phyloP scores from a whole-genome alignment of 1,140 invertebrate species.

The Arctopsyche grandis region DNA sequence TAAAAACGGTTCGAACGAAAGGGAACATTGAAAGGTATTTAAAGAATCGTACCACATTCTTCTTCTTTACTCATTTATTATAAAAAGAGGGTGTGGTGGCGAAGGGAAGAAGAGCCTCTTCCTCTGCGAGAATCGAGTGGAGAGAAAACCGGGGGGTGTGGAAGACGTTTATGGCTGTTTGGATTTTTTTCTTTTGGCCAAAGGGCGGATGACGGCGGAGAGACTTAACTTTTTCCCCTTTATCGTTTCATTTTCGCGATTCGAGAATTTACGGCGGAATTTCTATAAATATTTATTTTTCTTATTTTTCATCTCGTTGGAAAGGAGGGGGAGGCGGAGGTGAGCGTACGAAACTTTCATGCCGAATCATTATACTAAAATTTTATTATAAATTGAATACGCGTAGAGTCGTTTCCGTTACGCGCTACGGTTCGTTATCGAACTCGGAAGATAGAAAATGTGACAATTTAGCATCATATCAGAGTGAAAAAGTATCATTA shows the following conservation, averaged over 20 bases:
- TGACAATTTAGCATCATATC: no score
- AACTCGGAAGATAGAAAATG: no score
- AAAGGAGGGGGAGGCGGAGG: background rate
- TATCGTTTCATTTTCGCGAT: conserved; percentile 55
- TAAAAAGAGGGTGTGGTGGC: conserved; percentile 38
- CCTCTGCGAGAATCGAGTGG: background rate
- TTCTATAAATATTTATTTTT: conserved; percentile 54
- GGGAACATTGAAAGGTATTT: conserved; percentile 54
- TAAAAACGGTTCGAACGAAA: conserved; percentile 47
- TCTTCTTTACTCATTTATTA: conserved; percentile 55
- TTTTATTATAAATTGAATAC: conserved; percentile 42
- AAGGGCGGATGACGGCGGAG: conserved; percentile 43
- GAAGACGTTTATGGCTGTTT: conserved; percentile 53
- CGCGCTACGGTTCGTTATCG: background rate
- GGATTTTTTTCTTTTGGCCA: conserved; percentile 51
- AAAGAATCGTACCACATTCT: conserved; percentile 54
- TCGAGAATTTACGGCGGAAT: conserved; percentile 54
- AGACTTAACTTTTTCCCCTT: conserved; percentile 55
- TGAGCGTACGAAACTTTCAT: background rate
- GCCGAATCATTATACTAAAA: conserved; percentile 37
- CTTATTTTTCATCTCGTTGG: background rate
- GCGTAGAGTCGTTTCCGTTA: background rate
- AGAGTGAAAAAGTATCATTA: no score
- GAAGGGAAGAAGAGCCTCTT: conserved; percentile 10
- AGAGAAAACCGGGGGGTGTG: conserved; percentile 26